Conservation (phyloP, 2,888 invertebrate species). For the Habrosyne pyritoides region DNA sequence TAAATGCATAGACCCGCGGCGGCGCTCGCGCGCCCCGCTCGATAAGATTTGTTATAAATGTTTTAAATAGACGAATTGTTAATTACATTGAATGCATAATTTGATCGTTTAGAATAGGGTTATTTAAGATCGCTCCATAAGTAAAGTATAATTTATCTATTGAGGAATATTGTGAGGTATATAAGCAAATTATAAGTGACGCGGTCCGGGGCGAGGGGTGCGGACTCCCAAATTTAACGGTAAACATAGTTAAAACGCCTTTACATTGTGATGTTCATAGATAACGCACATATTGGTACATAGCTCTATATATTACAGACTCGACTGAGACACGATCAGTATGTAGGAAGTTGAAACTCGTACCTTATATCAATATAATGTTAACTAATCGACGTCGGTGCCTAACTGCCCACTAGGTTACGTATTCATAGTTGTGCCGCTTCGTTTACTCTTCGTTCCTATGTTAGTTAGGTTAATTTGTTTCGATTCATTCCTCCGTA, state of each 20-base stretch:
- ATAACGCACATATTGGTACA: constrained; percentile 73
- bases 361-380: constrained; percentile 67
- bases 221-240: constrained; percentile 71
- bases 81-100: constrained; percentile 78
- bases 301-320: constrained; percentile 68
- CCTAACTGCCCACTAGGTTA: constrained; percentile 73
- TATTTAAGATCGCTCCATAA: constrained; percentile 83
- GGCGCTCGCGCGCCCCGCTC: constrained; percentile 35
- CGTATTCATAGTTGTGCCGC: constrained; percentile 54
- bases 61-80: constrained; percentile 79
- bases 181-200: constrained; percentile 74
- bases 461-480: constrained; percentile 77
- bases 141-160: constrained; percentile 81
- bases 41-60: constrained; percentile 75
- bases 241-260: constrained; percentile 71
- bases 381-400: constrained; percentile 65
- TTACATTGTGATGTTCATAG: constrained; percentile 80
- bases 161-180: constrained; percentile 72
- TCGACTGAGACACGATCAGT: constrained; percentile 71
- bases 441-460: constrained; percentile 71
- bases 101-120: constrained; percentile 82
- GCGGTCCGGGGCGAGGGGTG: constrained; percentile 75
- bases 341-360: constrained; percentile 67
- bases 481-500: constrained; percentile 75
- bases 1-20: constrained; percentile 51